Base-by-base conservation (phyloP, 1,140 invertebrate genomes). In the Frieseomelitta varia region DNA sequence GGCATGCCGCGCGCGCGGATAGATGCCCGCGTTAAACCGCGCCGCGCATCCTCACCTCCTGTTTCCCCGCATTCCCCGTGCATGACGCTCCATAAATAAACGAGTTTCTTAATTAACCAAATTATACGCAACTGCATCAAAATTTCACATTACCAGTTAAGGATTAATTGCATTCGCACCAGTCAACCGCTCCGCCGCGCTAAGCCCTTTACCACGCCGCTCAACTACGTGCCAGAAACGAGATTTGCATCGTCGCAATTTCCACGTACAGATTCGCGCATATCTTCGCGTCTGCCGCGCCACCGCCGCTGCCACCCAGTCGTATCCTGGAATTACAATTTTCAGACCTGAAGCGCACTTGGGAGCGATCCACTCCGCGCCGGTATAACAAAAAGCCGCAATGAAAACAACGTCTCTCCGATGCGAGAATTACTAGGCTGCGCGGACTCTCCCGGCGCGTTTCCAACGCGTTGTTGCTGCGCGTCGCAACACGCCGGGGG, bases 201-300 rank as follows among this genome's bases (percentile, higher is more conserved):
- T 88, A 85, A 88, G 87, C 87, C 87, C 87, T 88, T 88, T 88
- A 85, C 39, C 8, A 8, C 87, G 87, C 87, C 84, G 79, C 87
- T 88, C 87, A 82, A 83, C 87, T 88, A 79, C 87, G 85, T 78
- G 87, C 87, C 87, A 81, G 87, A 85, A 82, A 86, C 84, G 85
- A 89, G 87, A 89, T 89, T 88, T 87, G 87, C 87, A 89, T 86
- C 84, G 85, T 88, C 77, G 88, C 87, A 89, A 88, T 89, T 89
- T 88, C 88, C 84, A 88, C 84, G 75, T 88, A 85, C 87, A 73
- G 77, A 73, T 84, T 65, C 69, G 51, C 77, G 78, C 77, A 27
- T 73, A 56, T 80, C 69, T 79, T 79, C 39, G 75, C 69, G 51
- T 73, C 83, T 84, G 21, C 74, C 55, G 39, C 39, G 39, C 39